Percentiles rank a stretch among this genome's conserved stretches.
Conservation (phyloP, 37 sponge, comb jelly and placozoan genomes). For the Dysidea cf. avara region DNA sequence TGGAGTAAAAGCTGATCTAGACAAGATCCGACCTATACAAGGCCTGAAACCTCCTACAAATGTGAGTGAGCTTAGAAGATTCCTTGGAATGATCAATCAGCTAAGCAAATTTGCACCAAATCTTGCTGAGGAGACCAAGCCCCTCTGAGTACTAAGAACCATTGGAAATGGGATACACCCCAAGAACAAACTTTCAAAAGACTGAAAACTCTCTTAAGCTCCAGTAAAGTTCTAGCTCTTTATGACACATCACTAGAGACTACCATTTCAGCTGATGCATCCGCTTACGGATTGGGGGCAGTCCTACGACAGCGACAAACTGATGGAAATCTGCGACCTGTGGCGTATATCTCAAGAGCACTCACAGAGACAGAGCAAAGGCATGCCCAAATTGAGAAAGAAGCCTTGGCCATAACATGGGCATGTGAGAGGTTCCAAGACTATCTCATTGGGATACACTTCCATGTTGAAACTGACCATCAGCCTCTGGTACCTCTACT, state of each 20-base stretch:
- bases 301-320: conserved; percentile 41
- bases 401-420: too few relatives aligned
- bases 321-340: not conserved
- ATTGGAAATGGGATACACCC: not conserved
- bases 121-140: conserved; percentile 9
- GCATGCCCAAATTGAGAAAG: too few relatives aligned
- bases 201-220: not conserved
- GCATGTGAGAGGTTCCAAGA: too few relatives aligned
- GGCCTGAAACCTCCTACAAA: not conserved
- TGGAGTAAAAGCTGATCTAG: conserved; percentile 23
- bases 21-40: conserved; percentile 8
- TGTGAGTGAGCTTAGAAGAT: conserved; percentile 8
- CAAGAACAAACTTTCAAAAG: not conserved
- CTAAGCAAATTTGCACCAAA: conserved; percentile 24
- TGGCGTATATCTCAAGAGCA: not conserved
- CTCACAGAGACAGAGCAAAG: too few relatives aligned
- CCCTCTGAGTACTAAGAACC: not conserved
- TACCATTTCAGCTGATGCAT: conserved; percentile 12
- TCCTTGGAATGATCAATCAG: too few relatives aligned
- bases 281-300: conserved; percentile 10
- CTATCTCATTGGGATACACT: conserved; percentile 15
- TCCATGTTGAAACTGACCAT: conserved; percentile 33
- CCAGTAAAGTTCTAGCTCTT: not conserved
- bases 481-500: conserved; percentile 22
- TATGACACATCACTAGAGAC: not conserved